Base-by-base conservation (phyloP, 2,797 vertebrate species). In the Trichosurus vulpecula region DNA sequence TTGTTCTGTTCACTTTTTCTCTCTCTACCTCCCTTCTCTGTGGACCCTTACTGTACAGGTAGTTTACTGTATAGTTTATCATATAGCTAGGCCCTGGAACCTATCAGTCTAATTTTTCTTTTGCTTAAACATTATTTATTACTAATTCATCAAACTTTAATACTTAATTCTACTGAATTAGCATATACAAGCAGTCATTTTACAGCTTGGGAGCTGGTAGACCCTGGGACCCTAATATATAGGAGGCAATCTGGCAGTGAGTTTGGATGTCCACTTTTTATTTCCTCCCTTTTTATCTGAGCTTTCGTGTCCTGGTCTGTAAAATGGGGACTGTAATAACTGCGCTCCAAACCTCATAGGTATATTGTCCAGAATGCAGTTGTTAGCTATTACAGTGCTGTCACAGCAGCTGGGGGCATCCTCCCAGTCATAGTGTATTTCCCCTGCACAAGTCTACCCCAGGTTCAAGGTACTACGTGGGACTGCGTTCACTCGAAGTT, bases 61-160 rank as follows among this genome's bases (percentile, higher is more conserved):
- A 74, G 2, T 81, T 81, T 81, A 92, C 52, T 96, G 2, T 16
- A 55, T 91, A 94, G 22, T 93, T 97, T 66, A 94, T 31, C 89
- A 35, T 90, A 91, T 92, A 41, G 35, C 74, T 56, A 89, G 52
- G 41, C 53, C 54, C 1, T 52, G 90, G 92, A 57, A 51, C 66
- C 54, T 95, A 92, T 93, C 93, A 25, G 74, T 96, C 56, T 96
- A 74, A 22, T 92, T 96, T 95, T 30, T 95, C 93, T 51, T 74
- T 31, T 90, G 53, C 93, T 96, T 74, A 47, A 81, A 25, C 2
- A 47, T 41, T 81, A 47, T 47, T 81, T 81, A 81, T 81, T 81
- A 81, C n/a, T 81, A 81, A 81, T 22, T 94, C 56, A 56, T 41
- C 31, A 95, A 56, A 19, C 93, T 93, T 95, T 92, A 94, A 94